Evolutionary conservation across 2,113 vertebrate species (phyloP).

Genomic region (Lagopus leucura): DNA sequence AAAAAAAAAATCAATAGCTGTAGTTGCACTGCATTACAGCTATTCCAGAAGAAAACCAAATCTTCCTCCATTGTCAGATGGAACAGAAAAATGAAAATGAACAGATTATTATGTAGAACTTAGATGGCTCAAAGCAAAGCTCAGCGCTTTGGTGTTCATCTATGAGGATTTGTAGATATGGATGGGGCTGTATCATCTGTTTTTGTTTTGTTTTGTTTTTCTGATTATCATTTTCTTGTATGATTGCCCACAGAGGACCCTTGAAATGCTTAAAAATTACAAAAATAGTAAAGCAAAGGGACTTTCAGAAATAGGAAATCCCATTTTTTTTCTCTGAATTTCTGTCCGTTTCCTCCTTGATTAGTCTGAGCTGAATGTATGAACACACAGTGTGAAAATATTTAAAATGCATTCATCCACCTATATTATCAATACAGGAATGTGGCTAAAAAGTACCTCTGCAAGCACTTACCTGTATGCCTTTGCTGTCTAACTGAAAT

Average conservation of each 20-base stretch:
- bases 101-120: not conserved
- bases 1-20: not conserved
- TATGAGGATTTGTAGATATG: too few relatives aligned
- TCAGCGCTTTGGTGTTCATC: not conserved
- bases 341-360: not conserved
- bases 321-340: too few relatives aligned
- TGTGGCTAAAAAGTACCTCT: too few relatives aligned
- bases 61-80: not conserved
- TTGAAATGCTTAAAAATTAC: not conserved
- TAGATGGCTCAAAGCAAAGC: not conserved
- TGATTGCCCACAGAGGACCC: not conserved
- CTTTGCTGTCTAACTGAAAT: not conserved
- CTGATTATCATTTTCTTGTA: not conserved
- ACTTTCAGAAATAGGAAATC: not conserved
- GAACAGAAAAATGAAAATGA: not conserved
- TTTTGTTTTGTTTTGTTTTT: too few relatives aligned
- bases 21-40: not conserved
- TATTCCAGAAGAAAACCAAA: too few relatives aligned
- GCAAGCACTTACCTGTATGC: not conserved
- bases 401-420: not conserved
- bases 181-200: too few relatives aligned
- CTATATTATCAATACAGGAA: not conserved
- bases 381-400: rapidly evolving
- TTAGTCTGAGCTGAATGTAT: not conserved
- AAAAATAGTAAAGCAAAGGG: not conserved